Evolutionary conservation across 2,113 vertebrate species (phyloP), one percentile per base, ranked within the genome.

Genomic region (Chrysochloris asiatica): DNA sequence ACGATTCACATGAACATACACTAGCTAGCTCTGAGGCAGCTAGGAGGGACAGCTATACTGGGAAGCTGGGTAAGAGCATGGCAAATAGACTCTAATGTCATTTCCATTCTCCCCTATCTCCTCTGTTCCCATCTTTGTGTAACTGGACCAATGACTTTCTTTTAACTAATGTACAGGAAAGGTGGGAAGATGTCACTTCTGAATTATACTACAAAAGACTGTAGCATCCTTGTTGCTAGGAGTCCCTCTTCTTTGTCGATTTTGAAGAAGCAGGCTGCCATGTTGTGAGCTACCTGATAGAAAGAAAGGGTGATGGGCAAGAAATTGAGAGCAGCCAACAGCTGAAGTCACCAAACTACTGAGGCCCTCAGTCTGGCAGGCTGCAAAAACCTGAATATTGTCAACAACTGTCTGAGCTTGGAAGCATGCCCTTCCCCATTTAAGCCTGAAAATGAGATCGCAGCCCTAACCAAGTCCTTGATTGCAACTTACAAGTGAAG

Each of bases 81-180:
- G 24, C 13, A 0, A 10, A 3, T 22, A 30, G 33, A 45, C 24
- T n/a, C n/a, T n/a, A 28, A 65, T 4, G 33, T 2, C 0, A 5
- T 36, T n/a, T 41, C 59, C 17, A 17, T 83, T 12, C 59, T 76
- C 52, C 14, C 24, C 24, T 19, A 43, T 8, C 28, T n/a, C 45
- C 72, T 38, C 2, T n/a, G 16, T 71, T 92, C 85, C 50, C 7
- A 41, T 30, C 33, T 38, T 30, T 56, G 38, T 65, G 69, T 85
- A 86, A 38, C 52, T 19, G 16, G 71, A 59, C 10, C 45, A 41
- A 26, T 76, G 43, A 81, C 41, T 82, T 91, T 61, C 63, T 65
- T 76, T 76, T 72, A 81, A 56, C 61, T 22, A 36, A n/a, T 45
- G 21, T 38, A 33, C 3, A 6, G 28, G 43, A 28, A 52, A 33